These are phyloP conservation scores for Myiozetetes cayanensis DNA, from an alignment of 2,113 vertebrate species.

Conservation along the genomic window DNA sequence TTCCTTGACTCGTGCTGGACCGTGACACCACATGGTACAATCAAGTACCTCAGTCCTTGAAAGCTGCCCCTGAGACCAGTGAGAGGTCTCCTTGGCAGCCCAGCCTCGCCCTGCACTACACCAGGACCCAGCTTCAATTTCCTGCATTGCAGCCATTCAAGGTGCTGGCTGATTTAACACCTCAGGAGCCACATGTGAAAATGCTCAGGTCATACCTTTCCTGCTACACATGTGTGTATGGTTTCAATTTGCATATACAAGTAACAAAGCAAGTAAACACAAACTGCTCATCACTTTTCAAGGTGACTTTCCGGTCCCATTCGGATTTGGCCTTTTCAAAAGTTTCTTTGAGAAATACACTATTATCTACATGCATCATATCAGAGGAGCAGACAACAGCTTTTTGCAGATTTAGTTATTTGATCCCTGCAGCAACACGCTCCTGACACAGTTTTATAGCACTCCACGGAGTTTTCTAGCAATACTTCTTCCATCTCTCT, in stretches of 20 bases:
- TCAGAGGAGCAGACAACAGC: background rate
- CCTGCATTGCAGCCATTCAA: background rate
- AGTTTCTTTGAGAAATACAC: background rate
- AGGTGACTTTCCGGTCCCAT: background rate
- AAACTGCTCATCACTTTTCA: background rate
- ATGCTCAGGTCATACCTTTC: background rate
- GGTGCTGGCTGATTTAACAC: constrained; percentile 5
- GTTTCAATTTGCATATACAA: background rate
- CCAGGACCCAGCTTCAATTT: background rate
- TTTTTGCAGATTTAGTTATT: constrained; percentile 19
- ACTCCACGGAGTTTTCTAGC: constrained; percentile 11
- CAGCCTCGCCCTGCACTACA: background rate
- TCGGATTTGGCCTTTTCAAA: background rate
- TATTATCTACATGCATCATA: background rate
- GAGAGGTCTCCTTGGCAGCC: background rate
- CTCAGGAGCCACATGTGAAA: background rate
- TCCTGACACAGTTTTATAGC: constrained; percentile 24
- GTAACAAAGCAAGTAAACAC: background rate
- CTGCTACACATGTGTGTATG: background rate
- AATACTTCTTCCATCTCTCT: background rate
- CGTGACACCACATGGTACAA: accelerated
- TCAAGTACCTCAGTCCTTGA: background rate
- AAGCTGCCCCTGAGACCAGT: background rate
- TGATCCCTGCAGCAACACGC: background rate
- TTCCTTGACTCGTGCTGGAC: background rate